Conservation (phyloP, 2,888 invertebrate species). For the Liposcelis brunnea region DNA sequence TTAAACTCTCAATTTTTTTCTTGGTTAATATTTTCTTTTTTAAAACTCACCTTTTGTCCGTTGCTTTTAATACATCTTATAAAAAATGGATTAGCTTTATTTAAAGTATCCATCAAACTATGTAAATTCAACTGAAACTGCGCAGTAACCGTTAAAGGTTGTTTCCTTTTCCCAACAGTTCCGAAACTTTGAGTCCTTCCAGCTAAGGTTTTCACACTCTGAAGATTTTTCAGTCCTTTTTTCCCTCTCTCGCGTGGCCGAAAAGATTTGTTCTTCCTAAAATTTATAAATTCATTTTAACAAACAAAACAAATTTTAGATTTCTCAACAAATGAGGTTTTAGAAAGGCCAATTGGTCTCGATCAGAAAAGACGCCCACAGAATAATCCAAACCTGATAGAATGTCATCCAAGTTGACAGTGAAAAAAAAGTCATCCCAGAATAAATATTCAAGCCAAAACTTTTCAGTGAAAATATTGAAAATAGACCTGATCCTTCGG, state of each 20-base stretch:
- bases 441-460: no score
- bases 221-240: constrained; percentile 76
- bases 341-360: no score
- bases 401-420: no score
- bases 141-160: constrained; percentile 82
- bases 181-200: constrained; percentile 43
- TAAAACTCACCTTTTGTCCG: constrained; percentile 51
- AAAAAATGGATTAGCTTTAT: constrained; percentile 74
- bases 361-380: neutral
- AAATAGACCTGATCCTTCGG: no score
- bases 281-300: constrained; percentile 15
- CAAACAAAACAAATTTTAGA: neutral
- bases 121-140: constrained; percentile 89
- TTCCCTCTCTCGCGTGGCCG: constrained; percentile 71
- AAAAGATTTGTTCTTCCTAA: constrained; percentile 84
- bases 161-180: constrained; percentile 46
- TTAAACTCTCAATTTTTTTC: neutral
- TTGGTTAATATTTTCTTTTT: neutral
- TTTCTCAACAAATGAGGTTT: neutral
- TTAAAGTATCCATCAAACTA: constrained; percentile 82
- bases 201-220: constrained; percentile 80
- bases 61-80: constrained; percentile 92
- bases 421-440: no score
- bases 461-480: no score
- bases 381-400: no score